Evolutionary conservation across 1,140 invertebrate genomes (phyloP).

Genomic region (Melitaea cinxia): DNA sequence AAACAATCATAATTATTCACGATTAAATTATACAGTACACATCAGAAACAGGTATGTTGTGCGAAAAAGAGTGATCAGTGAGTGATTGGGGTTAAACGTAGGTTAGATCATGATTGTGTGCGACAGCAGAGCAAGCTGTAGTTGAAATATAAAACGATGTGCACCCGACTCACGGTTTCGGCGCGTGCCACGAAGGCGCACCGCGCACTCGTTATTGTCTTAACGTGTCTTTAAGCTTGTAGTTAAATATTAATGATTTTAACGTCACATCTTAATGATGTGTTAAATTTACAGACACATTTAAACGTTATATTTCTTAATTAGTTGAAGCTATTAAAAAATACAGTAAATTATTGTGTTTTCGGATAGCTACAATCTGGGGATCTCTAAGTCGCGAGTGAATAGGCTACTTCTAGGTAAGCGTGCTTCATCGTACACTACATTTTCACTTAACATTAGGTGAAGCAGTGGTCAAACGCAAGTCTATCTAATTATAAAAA

Average conservation of each 20-base stretch:
- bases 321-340: too few relatives aligned
- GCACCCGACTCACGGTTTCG: constrained; percentile 40
- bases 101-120: constrained; percentile 69
- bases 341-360: too few relatives aligned
- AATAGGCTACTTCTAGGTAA: too few relatives aligned
- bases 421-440: too few relatives aligned
- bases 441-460: too few relatives aligned
- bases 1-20: background rate
- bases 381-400: too few relatives aligned
- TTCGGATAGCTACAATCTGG: too few relatives aligned
- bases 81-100: constrained; percentile 72
- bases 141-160: constrained; percentile 57
- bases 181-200: constrained; percentile 51
- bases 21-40: background rate
- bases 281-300: too few relatives aligned
- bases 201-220: constrained; percentile 31
- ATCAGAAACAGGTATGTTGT: constrained; percentile 26
- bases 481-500: too few relatives aligned
- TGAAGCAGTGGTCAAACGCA: too few relatives aligned
- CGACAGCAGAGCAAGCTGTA: constrained; percentile 50
- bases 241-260: background rate
- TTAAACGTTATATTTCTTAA: too few relatives aligned
- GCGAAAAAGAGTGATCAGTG: constrained; percentile 47
- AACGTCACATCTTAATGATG: background rate
- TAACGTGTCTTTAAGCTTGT: background rate